phyloP scores from a whole-genome alignment of 2,888 invertebrate species.

The Volucella inflata region DNA sequence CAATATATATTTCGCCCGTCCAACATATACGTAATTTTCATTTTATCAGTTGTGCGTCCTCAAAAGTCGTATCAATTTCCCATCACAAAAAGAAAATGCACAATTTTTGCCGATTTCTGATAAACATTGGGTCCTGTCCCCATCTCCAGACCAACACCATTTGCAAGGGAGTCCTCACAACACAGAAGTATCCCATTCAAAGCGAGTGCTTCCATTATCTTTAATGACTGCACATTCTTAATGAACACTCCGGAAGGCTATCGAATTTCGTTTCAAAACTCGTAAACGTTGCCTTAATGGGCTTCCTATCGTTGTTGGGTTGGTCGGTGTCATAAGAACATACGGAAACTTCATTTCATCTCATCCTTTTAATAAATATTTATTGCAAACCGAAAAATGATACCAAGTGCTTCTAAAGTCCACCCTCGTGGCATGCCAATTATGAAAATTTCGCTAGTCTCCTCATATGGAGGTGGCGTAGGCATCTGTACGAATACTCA shows the following conservation, averaged over 20 bases:
- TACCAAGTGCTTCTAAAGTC: not conserved
- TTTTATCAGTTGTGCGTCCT: too few species aligned
- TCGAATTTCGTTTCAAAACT: conserved; percentile 31
- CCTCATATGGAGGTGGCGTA: conserved; percentile 14
- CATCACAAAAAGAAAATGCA: too few species aligned
- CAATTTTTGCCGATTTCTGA: not conserved
- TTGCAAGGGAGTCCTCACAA: conserved; percentile 1
- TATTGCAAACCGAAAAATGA: conserved; percentile 26
- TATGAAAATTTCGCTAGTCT: conserved; percentile 22
- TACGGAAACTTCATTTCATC: not conserved
- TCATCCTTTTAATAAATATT: conserved; percentile 30
- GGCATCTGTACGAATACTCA: not conserved
- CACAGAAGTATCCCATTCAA: conserved; percentile 9
- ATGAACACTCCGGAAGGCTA: conserved; percentile 18
- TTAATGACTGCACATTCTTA: conserved; percentile 30
- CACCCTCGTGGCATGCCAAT: conserved; percentile 11
- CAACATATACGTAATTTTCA: too few species aligned
- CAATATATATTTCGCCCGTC: too few species aligned
- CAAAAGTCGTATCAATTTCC: too few species aligned
- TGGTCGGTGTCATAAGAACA: conserved; percentile 1
- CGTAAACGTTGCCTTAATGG: conserved; percentile 42
- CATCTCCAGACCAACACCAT: not conserved
- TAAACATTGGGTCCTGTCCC: not conserved
- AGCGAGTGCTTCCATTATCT: conserved; percentile 7
- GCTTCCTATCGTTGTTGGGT: not conserved